A percentile compares a stretch with the other conserved stretches of the same genome.
Conservation (phyloP, 2,797 vertebrate species). For the Pelobates cultripes region DNA sequence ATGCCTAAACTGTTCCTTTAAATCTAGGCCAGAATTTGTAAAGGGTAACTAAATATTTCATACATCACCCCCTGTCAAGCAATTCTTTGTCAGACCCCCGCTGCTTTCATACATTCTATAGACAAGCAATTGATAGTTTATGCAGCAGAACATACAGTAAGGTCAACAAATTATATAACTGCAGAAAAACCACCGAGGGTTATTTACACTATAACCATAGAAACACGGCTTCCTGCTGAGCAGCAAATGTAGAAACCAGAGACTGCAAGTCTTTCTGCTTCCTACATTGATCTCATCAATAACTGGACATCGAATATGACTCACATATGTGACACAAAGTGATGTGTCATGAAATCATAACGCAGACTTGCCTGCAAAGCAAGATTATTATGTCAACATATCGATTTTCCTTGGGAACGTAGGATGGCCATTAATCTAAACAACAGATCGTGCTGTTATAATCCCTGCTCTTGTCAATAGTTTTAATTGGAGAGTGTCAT, state of each 20-base stretch:
- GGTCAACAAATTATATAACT: background rate
- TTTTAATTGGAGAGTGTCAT: conserved; percentile 28
- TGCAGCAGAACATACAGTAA: background rate
- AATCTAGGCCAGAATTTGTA: no score
- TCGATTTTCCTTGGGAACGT: conserved; percentile 32
- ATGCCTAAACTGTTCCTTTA: no score
- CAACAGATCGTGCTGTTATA: conserved; percentile 14
- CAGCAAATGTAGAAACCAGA: background rate
- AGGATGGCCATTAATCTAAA: conserved; percentile 29
- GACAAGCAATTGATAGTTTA: background rate
- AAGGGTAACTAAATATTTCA: no score
- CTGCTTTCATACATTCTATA: background rate
- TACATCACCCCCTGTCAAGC: no score
- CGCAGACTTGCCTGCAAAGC: conserved; percentile 33
- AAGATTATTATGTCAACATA: conserved; percentile 35
- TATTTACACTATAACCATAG: no score
- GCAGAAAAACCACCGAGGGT: background rate
- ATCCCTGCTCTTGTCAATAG: conserved; percentile 31
- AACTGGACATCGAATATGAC: background rate
- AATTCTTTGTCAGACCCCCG: no score
- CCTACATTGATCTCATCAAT: conserved; percentile 7
- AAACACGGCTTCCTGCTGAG: background rate
- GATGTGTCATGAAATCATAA: conserved; percentile 32
- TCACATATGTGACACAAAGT: conserved; percentile 32
- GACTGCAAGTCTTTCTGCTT: background rate